phyloP scores from a whole-genome alignment of 2,888 invertebrate genomes.

The Netelia fuscicornis region DNA sequence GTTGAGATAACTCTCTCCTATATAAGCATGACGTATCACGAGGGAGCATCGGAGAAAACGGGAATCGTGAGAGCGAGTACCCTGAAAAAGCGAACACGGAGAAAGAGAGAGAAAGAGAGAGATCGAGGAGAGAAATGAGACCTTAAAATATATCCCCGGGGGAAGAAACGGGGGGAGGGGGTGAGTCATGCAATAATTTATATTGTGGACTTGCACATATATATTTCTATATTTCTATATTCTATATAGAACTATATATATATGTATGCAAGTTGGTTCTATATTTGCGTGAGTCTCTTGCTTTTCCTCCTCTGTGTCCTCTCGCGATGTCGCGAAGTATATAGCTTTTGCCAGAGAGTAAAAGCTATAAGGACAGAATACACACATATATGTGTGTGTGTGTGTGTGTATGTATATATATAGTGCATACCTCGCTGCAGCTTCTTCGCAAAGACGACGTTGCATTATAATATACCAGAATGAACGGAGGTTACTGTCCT shows the following conservation, averaged over 20 bases:
- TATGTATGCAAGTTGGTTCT: conserved; percentile 68
- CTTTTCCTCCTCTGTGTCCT: not conserved
- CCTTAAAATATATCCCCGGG: conserved; percentile 30
- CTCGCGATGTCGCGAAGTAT: conserved; percentile 13
- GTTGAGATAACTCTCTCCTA: not conserved
- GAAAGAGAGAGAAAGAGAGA: conserved; percentile 6
- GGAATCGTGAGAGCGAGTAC: conserved; percentile 38
- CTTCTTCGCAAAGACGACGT: not conserved
- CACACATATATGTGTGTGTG: not conserved
- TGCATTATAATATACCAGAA: not conserved
- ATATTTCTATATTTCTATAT: conserved; percentile 19
- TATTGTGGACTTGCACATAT: conserved; percentile 67
- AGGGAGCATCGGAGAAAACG: conserved; percentile 12
- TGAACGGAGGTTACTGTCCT: conserved; percentile 21
- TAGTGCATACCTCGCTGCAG: not conserved
- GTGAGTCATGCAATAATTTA: conserved; percentile 75
- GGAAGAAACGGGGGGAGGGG: not conserved
- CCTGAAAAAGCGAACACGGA: conserved; percentile 35
- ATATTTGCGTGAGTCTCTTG: conserved; percentile 71
- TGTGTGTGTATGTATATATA: not conserved
- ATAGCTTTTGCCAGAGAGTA: not conserved
- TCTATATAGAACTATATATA: conserved; percentile 33
- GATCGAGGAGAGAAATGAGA: conserved; percentile 8
- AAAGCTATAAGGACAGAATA: not conserved
- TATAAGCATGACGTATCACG: conserved; percentile 5